phyloP scores from a whole-genome alignment of 2,888 invertebrate species.

The Priocnemis perturbator region DNA sequence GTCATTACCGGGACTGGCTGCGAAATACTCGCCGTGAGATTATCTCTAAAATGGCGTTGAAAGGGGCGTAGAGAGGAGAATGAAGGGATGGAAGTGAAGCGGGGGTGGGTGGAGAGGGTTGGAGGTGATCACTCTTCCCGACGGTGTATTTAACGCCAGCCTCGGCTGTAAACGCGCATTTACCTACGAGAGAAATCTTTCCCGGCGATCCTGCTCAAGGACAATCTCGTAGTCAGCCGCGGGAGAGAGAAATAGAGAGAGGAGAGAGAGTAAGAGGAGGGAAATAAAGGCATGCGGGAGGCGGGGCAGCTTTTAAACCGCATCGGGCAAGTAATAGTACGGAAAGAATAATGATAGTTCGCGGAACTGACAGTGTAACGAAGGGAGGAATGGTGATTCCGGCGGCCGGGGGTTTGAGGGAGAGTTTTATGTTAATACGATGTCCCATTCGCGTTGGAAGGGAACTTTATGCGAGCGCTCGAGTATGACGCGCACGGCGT shows the following conservation, averaged over 20 bases:
- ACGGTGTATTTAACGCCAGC: slow-evolving; percentile 41
- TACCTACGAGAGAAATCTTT: slow-evolving; percentile 29
- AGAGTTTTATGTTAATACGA: too few species aligned
- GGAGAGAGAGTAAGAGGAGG: background rate
- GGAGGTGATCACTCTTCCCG: slow-evolving; percentile 29
- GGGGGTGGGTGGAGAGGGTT: slow-evolving; percentile 10
- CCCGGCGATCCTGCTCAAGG: slow-evolving; percentile 11
- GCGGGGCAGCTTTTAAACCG: too few species aligned
- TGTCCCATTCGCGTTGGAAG: too few species aligned
- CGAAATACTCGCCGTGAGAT: slow-evolving; percentile 3
- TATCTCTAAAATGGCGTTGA: background rate
- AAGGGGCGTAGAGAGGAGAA: background rate
- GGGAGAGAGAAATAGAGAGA: background rate
- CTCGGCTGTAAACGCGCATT: slow-evolving; percentile 37
- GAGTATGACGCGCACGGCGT: too few species aligned
- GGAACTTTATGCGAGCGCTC: too few species aligned
- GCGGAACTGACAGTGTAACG: too few species aligned
- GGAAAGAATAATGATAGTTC: too few species aligned
- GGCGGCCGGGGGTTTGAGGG: too few species aligned
- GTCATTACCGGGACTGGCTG: slow-evolving; percentile 2
- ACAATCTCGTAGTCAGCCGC: slow-evolving; percentile 21
- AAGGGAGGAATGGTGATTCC: too few species aligned
- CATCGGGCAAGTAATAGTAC: too few species aligned
- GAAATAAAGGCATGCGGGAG: background rate
- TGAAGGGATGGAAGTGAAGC: background rate